Conservation (phyloP, 2,797 vertebrate species). For the Pseudopleuronectes americanus region DNA sequence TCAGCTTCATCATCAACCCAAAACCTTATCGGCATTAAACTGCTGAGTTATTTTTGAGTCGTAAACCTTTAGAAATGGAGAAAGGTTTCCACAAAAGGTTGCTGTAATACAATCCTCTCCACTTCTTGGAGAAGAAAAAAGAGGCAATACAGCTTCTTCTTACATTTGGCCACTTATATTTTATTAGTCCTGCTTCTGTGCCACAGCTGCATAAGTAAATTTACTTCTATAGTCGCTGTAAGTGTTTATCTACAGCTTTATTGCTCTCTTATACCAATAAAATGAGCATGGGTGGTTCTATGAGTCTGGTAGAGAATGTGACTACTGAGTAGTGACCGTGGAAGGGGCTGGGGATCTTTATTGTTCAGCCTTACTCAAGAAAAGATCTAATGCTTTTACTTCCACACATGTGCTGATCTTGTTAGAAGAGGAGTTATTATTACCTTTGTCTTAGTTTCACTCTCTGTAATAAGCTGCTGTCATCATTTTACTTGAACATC, state of each 20-base stretch:
- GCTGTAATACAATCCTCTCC: too few relatives aligned
- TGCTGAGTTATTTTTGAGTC: not conserved
- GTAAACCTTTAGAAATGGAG: too few relatives aligned
- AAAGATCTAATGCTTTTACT: not conserved
- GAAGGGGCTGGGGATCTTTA: not conserved
- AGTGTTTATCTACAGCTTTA: not conserved
- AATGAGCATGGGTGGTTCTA: too few relatives aligned
- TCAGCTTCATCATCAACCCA: not conserved
- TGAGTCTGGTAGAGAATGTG: too few relatives aligned
- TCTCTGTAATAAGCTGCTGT: conserved; percentile 8
- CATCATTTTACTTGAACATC: conserved; percentile 14
- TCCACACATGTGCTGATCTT: not conserved
- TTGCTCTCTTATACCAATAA: too few relatives aligned
- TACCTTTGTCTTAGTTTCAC: conserved; percentile 13
- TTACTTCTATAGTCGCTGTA: too few relatives aligned
- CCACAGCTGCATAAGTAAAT: not conserved
- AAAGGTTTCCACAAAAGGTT: too few relatives aligned
- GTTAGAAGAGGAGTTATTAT: not conserved
- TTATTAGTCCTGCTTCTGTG: not conserved
- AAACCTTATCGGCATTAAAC: not conserved
- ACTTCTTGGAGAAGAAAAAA: not conserved
- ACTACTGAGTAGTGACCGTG: too few relatives aligned
- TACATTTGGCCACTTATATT: not conserved
- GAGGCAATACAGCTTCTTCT: not conserved
- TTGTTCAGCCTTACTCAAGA: not conserved